Conservation (phyloP, 2,888 invertebrate genomes). For the Zygothrica quintamaculata region DNA sequence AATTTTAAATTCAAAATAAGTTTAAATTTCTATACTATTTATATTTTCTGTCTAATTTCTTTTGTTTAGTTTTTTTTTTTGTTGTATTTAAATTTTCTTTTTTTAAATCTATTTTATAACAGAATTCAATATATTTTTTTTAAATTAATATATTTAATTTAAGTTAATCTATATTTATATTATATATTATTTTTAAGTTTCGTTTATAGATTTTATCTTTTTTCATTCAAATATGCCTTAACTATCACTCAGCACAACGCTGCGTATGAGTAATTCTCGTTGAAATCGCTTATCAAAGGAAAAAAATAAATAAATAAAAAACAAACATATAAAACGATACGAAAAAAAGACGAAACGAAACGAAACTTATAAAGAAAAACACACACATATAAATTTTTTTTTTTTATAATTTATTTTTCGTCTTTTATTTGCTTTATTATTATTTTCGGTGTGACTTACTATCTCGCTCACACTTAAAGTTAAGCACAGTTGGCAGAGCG, state of each 20-base stretch:
- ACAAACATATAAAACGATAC: slow-evolving; percentile 23
- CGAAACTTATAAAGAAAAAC: slow-evolving; percentile 26
- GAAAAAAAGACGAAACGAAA: slow-evolving; percentile 23
- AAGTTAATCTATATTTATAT: slow-evolving; percentile 74
- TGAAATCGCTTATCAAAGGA: neutral
- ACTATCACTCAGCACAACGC: slow-evolving; percentile 24
- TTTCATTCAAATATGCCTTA: no score
- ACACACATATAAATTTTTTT: neutral
- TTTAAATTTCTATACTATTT: slow-evolving; percentile 26
- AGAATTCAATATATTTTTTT: neutral
- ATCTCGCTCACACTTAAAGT: slow-evolving; percentile 16
- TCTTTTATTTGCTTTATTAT: slow-evolving; percentile 34
- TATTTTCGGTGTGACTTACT: slow-evolving; percentile 25
- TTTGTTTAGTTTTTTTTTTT: slow-evolving; percentile 26
- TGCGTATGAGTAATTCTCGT: slow-evolving; percentile 51
- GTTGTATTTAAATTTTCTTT: slow-evolving; percentile 22
- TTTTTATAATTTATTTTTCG: slow-evolving; percentile 12
- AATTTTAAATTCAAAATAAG: slow-evolving; percentile 2
- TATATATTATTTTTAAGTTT: slow-evolving; percentile 64
- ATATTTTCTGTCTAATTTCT: slow-evolving; percentile 9
- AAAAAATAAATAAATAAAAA: neutral
- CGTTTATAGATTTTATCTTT: no score
- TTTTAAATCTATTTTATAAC: neutral
- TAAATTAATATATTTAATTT: slow-evolving; percentile 3
- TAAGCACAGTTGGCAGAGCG: slow-evolving; percentile 52